Conservation (phyloP, 2,113 vertebrate species). For the Bubo bubo region DNA sequence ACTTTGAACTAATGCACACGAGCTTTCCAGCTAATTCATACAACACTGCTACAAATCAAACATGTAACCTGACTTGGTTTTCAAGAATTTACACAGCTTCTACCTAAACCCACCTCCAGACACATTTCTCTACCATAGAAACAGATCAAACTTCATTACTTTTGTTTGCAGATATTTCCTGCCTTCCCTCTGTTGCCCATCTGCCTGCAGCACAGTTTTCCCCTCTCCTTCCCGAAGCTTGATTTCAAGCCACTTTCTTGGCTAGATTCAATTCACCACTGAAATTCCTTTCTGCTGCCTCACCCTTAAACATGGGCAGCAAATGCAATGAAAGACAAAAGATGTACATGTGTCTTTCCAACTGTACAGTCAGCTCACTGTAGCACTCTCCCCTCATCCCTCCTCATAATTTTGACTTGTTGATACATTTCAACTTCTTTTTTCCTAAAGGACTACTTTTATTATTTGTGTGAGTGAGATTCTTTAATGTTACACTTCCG, state of each 20-base stretch:
- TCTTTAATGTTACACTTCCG: background rate
- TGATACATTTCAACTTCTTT: background rate
- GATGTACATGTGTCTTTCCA: background rate
- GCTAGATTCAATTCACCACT: constrained; percentile 8
- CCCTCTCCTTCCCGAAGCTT: background rate
- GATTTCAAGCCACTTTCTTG: background rate
- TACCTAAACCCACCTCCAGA: background rate
- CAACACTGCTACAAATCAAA: background rate
- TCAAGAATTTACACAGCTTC: background rate
- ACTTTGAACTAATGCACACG: background rate
- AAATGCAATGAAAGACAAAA: background rate
- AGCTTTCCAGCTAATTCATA: background rate
- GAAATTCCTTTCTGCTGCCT: constrained; percentile 35
- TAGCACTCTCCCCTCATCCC: background rate
- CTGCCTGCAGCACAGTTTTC: background rate
- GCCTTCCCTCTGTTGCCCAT: background rate
- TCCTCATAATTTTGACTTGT: background rate
- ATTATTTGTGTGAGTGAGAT: background rate
- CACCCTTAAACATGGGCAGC: background rate
- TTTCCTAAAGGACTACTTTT: background rate
- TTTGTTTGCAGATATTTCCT: constrained; percentile 10
- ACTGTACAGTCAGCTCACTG: background rate
- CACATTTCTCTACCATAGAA: background rate
- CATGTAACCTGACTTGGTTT: background rate
- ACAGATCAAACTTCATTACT: background rate